Evolutionary conservation across 2,113 vertebrate genomes (phyloP).

Genomic region (Phylloscopus whistleri): DNA sequence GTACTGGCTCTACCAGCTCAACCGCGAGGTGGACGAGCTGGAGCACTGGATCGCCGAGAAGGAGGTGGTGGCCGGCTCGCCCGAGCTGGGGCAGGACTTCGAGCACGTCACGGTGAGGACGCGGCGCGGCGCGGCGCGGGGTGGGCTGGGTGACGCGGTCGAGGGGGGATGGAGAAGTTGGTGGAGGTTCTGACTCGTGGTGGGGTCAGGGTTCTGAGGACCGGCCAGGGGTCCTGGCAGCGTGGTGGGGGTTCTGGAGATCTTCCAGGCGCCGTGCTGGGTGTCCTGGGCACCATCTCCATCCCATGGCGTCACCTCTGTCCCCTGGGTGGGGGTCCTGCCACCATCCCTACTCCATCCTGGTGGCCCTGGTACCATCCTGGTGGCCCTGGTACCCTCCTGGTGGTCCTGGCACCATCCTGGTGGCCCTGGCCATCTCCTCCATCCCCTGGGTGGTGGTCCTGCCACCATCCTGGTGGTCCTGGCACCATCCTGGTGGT

Average conservation of each 20-base stretch:
- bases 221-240: background rate
- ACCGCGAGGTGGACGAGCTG: conserved; percentile 91
- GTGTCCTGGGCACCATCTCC: too few relatives aligned
- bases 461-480: background rate
- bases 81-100: conserved; percentile 92
- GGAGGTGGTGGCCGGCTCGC: conserved; percentile 91
- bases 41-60: conserved; percentile 96
- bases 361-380: background rate
- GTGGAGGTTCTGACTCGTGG: background rate
- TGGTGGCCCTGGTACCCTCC: background rate
- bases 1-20: conserved; percentile 95
- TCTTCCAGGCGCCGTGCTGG: too few relatives aligned
- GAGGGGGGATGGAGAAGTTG: background rate
- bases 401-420: too few relatives aligned
- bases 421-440: background rate
- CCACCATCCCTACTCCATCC: background rate
- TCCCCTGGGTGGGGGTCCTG: too few relatives aligned
- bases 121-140: too few relatives aligned
- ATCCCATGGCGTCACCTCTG: too few relatives aligned
- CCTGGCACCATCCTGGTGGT: background rate
- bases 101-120: conserved; percentile 90
- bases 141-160: fast-evolving
- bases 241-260: too few relatives aligned
- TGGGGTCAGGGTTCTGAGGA: too few relatives aligned
- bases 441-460: background rate